Evolutionary conservation across 23 tunicate genomes (phyloP).

Genomic region (Trididemnum miniatum): DNA sequence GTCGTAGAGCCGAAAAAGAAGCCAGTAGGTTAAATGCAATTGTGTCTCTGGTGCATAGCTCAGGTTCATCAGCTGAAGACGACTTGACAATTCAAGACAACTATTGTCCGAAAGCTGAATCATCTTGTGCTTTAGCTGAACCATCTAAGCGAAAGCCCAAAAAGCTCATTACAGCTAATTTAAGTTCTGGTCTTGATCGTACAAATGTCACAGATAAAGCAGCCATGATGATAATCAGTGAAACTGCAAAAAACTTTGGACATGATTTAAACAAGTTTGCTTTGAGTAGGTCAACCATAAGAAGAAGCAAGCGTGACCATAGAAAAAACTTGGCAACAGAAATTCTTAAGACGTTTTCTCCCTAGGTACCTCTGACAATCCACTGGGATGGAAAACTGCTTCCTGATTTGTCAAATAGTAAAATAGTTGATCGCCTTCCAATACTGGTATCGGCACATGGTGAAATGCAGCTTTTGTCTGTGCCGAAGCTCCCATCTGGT

Average conservation of each 20-base stretch:
- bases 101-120: neutral
- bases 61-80: neutral
- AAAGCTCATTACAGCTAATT: slow-evolving; percentile 1
- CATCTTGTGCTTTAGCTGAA: too few relatives aligned
- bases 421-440: too few relatives aligned
- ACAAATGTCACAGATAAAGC: neutral
- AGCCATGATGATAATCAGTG: slow-evolving; percentile 8
- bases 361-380: too few relatives aligned
- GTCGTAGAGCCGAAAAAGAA: neutral
- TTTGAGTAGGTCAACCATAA: neutral
- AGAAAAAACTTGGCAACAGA: too few relatives aligned
- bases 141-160: too few relatives aligned
- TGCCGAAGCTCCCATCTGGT: too few relatives aligned
- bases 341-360: too few relatives aligned
- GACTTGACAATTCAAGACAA: neutral
- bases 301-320: neutral
- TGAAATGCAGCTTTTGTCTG: too few relatives aligned
- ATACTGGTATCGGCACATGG: too few relatives aligned
- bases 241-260: slow-evolving; percentile 12
- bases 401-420: too few relatives aligned
- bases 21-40: neutral
- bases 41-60: neutral
- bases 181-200: neutral
- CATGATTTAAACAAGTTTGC: neutral
- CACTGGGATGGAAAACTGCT: too few relatives aligned